Evolutionary conservation across 2,797 vertebrate genomes (phyloP).

Genomic region (Molothrus aeneus): DNA sequence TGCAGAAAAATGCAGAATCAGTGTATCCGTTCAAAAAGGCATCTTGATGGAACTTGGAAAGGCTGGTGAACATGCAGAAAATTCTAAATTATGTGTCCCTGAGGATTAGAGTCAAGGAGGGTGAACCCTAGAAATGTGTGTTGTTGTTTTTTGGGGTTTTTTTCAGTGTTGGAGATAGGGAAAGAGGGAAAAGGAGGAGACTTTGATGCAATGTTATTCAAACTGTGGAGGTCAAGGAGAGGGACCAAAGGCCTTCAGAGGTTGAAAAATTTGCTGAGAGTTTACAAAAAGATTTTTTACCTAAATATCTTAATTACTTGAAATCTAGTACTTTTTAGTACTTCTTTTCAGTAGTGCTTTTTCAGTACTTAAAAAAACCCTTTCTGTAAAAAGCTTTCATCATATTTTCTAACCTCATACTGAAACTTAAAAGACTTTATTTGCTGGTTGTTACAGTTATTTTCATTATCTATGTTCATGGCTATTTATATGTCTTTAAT

Average conservation of each 20-base stretch:
- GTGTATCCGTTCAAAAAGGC: neutral
- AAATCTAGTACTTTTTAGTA: neutral
- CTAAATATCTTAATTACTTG: neutral
- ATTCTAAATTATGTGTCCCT: neutral
- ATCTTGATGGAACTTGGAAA: neutral
- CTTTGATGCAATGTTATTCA: neutral
- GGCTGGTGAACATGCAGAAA: neutral
- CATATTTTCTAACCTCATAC: neutral
- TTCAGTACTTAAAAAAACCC: neutral
- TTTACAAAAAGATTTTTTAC: neutral
- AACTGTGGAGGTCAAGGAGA: neutral
- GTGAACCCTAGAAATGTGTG: neutral
- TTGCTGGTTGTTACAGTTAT: neutral
- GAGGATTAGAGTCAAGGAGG: neutral
- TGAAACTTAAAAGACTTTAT: neutral
- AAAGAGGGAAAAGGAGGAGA: neutral
- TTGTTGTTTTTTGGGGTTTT: neutral
- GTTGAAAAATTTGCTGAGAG: neutral
- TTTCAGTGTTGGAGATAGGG: neutral
- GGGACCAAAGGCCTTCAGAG: neutral
- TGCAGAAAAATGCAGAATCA: neutral
- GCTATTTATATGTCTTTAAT: neutral
- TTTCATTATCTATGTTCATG: neutral
- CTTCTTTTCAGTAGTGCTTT: neutral
- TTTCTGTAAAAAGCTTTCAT: neutral